Evolutionary conservation across 1,140 invertebrate genomes (phyloP), one percentile per base, ranked within the genome.

Genomic region (Brachionus koreanus): DNA sequence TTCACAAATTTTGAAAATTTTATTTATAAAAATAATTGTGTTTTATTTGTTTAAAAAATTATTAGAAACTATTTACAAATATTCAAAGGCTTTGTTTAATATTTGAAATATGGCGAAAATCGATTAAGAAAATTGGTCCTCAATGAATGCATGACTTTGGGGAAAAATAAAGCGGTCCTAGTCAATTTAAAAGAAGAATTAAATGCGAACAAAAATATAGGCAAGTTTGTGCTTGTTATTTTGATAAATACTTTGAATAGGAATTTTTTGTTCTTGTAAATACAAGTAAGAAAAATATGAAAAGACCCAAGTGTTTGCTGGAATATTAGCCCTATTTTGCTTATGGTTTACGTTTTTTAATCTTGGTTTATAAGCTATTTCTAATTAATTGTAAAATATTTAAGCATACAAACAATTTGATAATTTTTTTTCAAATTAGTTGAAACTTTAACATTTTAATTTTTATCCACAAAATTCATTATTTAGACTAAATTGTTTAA

Each of bases 391-490:
- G 33, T 16, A 65, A 65, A 65, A 65, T 65, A 65, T 29, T 33
- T 29, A 37, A 69, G 16, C 37, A 37, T 19, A 69, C 65, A 69
- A 69, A 69, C 65, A 69, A 69, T 69, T 69, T 39, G 16, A 69
- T 39, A 39, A 42, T 69, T 69, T 69, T 69, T 39, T 39, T 69
- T 69, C 65, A 69, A 69, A 69, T 69, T 69, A 69, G 65, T 13
- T 69, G 35, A 69, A 69, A 69, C 65, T 69, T 69, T 69, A 69
- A 69, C 65, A 69, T 69, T 69, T 69, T 69, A 69, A 69, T 69
- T 69, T n/a, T 69, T 69, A 37, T 39, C 35, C 16, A 69, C 16
- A 9, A 37, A 35, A 33, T 2, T 65, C 33, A 13, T 16, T 65
- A 19, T 69, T 69, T 37, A 16, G 29, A 9, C 35, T 37, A 69